Percentiles rank a stretch among this genome's conserved stretches.
Conservation (phyloP, 1,140 invertebrate genomes). For the Adoxophyes honmai region DNA sequence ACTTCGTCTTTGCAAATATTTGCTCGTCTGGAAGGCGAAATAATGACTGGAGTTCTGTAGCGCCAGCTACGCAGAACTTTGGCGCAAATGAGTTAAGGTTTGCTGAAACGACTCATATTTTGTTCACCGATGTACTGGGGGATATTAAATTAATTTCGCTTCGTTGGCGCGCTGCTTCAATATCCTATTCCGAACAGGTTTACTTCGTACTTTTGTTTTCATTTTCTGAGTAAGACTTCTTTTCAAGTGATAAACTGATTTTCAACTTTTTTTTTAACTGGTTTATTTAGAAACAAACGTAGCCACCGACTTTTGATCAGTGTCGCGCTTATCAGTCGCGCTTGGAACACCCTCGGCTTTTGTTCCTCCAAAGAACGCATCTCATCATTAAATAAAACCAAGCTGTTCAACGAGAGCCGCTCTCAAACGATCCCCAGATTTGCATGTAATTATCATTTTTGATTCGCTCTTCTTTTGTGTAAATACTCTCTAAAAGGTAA, state of each 20-base stretch:
- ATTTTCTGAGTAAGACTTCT: not conserved
- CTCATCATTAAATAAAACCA: slow-evolving; percentile 14
- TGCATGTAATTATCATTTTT: slow-evolving; percentile 76
- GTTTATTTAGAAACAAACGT: not conserved
- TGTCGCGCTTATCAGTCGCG: not conserved
- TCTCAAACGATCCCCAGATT: slow-evolving; percentile 60
- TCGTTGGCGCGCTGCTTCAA: not conserved
- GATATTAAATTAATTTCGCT: not conserved
- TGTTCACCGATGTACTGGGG: slow-evolving; percentile 8
- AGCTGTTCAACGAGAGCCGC: slow-evolving; percentile 21
- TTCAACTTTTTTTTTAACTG: not conserved
- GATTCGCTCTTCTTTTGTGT: slow-evolving; percentile 74
- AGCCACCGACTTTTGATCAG: not conserved
- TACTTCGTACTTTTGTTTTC: not conserved
- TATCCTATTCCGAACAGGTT: not conserved
- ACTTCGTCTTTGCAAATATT: slow-evolving; percentile 61
- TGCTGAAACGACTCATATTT: slow-evolving; percentile 29
- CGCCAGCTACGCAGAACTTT: slow-evolving; percentile 22
- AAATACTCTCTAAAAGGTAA: slow-evolving; percentile 72
- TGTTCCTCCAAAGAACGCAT: slow-evolving; percentile 7
- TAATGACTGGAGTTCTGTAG: slow-evolving; percentile 29
- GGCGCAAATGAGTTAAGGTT: slow-evolving; percentile 17
- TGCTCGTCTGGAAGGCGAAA: slow-evolving; percentile 42
- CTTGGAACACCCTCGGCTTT: slow-evolving; percentile 1
- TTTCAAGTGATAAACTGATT: too few species aligned